Evolutionary conservation across 2,888 invertebrate species (phyloP).

Genomic region (Metalampra italica): DNA sequence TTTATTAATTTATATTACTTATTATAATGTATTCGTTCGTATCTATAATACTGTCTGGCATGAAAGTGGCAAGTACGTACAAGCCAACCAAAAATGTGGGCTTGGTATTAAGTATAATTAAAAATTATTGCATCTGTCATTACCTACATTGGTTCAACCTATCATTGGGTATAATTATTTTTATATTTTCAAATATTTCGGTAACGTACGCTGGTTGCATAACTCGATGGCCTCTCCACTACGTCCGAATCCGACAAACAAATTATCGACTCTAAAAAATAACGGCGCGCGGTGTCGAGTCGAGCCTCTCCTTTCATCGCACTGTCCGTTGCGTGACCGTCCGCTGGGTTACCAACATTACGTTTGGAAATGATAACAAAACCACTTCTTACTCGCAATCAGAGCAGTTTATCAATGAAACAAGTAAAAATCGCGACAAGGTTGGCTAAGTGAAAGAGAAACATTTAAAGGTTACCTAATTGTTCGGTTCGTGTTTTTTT

Average conservation of each 20-base stretch:
- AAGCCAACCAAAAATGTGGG: too few relatives aligned
- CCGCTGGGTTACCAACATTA: conserved; percentile 10
- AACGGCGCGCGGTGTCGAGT: background rate
- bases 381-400: conserved; percentile 8
- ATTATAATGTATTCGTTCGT: too few relatives aligned
- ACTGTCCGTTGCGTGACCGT: conserved; percentile 6
- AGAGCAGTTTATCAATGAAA: conserved; percentile 8
- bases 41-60: too few relatives aligned
- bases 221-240: background rate
- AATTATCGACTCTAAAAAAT: background rate
- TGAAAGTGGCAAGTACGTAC: too few relatives aligned
- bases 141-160: too few relatives aligned
- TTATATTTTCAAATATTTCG: background rate
- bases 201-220: background rate
- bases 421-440: conserved; percentile 5
- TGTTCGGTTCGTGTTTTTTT: background rate
- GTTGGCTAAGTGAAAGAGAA: conserved; percentile 1
- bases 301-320: background rate
- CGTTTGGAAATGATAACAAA: conserved; percentile 17
- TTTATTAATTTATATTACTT: too few relatives aligned
- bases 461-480: conserved; percentile 1
- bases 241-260: background rate
- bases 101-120: too few relatives aligned
- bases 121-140: too few relatives aligned
- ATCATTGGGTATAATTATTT: background rate